Percentiles rank a stretch among this genome's conserved stretches.
These are phyloP conservation scores for Galbula dea DNA, from an alignment of 2,113 vertebrate species.

Conservation along the genomic window DNA sequence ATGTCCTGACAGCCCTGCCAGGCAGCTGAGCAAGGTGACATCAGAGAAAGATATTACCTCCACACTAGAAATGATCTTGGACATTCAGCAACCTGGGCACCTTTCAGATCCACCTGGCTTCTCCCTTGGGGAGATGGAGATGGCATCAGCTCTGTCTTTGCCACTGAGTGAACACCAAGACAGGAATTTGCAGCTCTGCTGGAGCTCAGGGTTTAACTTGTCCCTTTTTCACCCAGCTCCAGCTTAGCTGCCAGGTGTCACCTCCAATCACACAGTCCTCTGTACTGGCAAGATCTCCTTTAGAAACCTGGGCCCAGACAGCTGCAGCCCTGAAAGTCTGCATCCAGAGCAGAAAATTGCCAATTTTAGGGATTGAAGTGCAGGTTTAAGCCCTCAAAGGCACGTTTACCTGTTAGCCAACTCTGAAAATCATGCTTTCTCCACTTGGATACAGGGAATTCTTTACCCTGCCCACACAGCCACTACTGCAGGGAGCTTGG, in stretches of 20 bases:
- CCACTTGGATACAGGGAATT: neutral
- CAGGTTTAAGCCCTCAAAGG: constrained; percentile 2
- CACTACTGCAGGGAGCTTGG: fast-evolving
- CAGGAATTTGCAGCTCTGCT: neutral
- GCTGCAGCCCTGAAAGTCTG: neutral
- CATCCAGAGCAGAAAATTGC: constrained; percentile 22
- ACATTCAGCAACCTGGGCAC: neutral
- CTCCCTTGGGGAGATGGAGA: neutral
- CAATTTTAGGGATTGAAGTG: constrained; percentile 9
- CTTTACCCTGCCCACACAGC: neutral
- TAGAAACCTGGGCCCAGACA: neutral
- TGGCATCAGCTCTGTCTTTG: neutral
- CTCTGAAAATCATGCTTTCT: constrained; percentile 25
- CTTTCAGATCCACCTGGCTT: neutral
- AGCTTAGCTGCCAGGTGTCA: neutral
- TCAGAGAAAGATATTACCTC: neutral
- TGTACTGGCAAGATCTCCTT: neutral
- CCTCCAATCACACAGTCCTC: neutral
- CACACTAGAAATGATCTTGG: neutral
- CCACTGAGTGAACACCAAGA: neutral
- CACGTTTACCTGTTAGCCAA: neutral
- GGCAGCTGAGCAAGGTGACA: neutral
- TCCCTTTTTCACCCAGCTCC: neutral
- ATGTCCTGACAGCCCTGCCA: neutral
- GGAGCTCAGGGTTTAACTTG: neutral